phyloP scores from a whole-genome alignment of 2,113 vertebrate species.

The Coptodon bakossiorum region DNA sequence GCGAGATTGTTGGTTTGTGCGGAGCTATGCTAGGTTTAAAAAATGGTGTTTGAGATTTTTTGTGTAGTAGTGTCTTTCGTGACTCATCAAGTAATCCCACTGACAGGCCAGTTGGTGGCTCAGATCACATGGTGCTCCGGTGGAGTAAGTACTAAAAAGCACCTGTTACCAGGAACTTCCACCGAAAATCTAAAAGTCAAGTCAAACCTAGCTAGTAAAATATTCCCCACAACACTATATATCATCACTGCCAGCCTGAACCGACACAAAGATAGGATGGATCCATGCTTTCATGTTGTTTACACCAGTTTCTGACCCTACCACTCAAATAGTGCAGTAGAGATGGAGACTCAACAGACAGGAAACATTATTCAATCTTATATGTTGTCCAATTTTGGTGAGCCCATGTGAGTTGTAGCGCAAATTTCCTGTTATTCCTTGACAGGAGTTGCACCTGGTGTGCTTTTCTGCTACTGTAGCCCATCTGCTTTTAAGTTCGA shows the following conservation, averaged over 20 bases:
- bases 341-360: background rate
- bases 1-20: fast-evolving
- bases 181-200: background rate
- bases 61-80: background rate
- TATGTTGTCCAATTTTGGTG: background rate
- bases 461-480: background rate
- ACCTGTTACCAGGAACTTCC: fast-evolving
- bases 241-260: background rate
- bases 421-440: background rate
- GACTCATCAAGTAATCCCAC: background rate
- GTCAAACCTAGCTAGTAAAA: background rate
- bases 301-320: background rate
- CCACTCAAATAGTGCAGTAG: fast-evolving
- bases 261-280: background rate
- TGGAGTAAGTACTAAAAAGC: background rate
- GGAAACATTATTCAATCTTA: background rate
- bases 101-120: fast-evolving
- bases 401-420: fast-evolving
- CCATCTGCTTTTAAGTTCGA: background rate
- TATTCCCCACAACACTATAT: background rate
- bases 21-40: background rate
- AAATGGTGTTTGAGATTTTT: background rate
- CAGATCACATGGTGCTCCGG: background rate
- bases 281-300: background rate
- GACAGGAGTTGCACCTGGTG: background rate